Percentiles rank a stretch among this genome's conserved stretches.
Evolutionary conservation across 2,888 invertebrate species (phyloP).

Genomic region (Miltochrista miniata): DNA sequence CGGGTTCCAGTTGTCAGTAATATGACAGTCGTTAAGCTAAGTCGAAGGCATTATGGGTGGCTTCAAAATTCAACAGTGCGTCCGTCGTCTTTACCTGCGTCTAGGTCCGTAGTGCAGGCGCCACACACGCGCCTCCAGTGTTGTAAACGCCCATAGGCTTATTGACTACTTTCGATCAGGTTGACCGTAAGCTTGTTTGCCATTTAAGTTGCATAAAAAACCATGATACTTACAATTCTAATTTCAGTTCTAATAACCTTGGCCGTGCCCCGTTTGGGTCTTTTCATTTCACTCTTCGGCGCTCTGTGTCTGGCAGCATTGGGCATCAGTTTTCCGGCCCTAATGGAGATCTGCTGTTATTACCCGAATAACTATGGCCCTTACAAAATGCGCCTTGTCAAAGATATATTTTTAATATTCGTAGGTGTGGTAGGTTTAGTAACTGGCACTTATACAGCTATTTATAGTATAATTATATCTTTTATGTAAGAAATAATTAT

Average conservation of each 20-base stretch:
- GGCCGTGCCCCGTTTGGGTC: conserved; percentile 91
- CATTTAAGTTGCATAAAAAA: too few species aligned
- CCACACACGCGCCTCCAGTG: too few species aligned
- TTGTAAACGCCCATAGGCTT: too few species aligned
- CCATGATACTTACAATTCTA: neutral
- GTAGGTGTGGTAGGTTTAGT: neutral
- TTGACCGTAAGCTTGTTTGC: too few species aligned
- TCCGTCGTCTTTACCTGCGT: too few species aligned
- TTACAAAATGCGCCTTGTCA: neutral
- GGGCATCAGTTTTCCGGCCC: conserved; percentile 95
- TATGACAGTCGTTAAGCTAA: too few species aligned
- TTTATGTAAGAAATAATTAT: neutral
- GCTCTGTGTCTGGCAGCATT: conserved; percentile 94
- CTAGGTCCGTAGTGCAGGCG: too few species aligned
- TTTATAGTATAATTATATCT: neutral
- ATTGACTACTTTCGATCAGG: too few species aligned
- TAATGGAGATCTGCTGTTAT: conserved; percentile 48
- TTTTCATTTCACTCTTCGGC: conserved; percentile 92
- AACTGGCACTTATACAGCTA: neutral
- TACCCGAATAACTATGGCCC: neutral
- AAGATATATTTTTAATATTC: neutral
- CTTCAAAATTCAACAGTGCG: too few species aligned
- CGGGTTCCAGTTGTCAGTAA: too few species aligned
- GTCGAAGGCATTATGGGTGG: too few species aligned
- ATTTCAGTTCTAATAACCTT: conserved; percentile 88